Evolutionary conservation across 2,113 vertebrate genomes (phyloP).

Genomic region (Anguilla japonica): DNA sequence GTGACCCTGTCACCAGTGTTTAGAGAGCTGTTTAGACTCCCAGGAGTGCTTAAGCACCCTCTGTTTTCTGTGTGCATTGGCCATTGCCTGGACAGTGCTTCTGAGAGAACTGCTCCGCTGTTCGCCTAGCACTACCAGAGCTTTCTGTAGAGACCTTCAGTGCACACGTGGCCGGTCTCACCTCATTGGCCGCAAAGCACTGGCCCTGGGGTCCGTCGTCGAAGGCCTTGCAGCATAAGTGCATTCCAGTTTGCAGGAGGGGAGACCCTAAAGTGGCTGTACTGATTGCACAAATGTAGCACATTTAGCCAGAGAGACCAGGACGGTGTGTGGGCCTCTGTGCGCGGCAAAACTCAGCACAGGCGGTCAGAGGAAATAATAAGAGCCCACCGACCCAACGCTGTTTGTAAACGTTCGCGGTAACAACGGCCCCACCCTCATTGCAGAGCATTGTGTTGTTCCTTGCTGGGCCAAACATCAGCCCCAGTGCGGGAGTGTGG

Average conservation of each 20-base stretch:
- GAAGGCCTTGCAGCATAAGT: not conserved
- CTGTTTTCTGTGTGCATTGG: not conserved
- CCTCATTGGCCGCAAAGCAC: too few species aligned
- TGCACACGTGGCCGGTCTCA: not conserved
- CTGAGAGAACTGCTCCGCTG: not conserved
- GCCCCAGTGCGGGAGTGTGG: not conserved
- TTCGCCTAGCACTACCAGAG: not conserved
- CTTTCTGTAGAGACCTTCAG: not conserved
- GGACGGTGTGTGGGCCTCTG: not conserved
- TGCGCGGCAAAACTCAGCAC: not conserved
- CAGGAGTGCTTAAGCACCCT: not conserved
- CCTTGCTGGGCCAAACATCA: not conserved
- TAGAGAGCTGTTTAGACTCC: not conserved
- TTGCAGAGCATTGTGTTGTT: not conserved
- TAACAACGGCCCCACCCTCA: not conserved
- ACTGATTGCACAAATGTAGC: not conserved
- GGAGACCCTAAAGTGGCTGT: not conserved
- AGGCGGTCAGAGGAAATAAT: conserved; percentile 4
- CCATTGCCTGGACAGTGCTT: not conserved
- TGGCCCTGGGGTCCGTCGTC: not conserved
- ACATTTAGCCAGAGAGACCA: not conserved
- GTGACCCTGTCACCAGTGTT: not conserved
- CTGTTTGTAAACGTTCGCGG: not conserved
- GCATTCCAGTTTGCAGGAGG: not conserved
- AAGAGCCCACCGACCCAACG: not conserved